Evolutionary conservation across 2,797 vertebrate species (phyloP), one percentile per base, ranked within the genome.

Genomic region (Masticophis lateralis): DNA sequence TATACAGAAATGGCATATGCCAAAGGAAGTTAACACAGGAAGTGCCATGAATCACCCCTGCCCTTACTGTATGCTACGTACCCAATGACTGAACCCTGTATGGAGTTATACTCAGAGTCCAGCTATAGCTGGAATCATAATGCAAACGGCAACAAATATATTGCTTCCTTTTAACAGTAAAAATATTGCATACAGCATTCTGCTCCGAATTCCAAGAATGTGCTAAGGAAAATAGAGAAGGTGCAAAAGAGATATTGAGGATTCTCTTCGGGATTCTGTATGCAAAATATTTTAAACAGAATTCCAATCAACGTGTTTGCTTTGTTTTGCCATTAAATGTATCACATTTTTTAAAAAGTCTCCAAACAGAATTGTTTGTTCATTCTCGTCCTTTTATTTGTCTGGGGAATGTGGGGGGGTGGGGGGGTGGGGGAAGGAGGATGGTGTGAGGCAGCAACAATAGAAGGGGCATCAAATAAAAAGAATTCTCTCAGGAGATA

Each of bases 381-480:
- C 63, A 95, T 96, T 97, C 94, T 92, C 86, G 96, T 96, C 86
- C 91, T 5, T 57, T 96, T 88, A 92, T 12, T 12, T 86, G 91
- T 37, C 87, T 25, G 47, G 51, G 55, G 63, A 63, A n/a, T 43
- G 2, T 20, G 6, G 56, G 90, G 94, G 25, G 74, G 6, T 43
- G 90, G 94, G 25, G 74, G 14, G 56, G 37, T 66, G 14, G 56
- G 86, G 16, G 57, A n/a, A 3, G 28, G 83, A 6, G 63, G n/a
- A 16, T 6, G 83, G 11, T 57, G 11, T 27, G 91, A 95, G 37
- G 74, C 89, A 83, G 28, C 28, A n/a, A 5, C 79, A 90, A 88
- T 22, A 28, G 74, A 83, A 95, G 91, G 22, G 60, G 92, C 88
- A 55, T 93, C 47, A 94, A 96, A 96, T 95, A 94, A 88, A 94